Evolutionary conservation across 2,888 invertebrate species (phyloP).

Genomic region (Rhimphoctona megacephalus): DNA sequence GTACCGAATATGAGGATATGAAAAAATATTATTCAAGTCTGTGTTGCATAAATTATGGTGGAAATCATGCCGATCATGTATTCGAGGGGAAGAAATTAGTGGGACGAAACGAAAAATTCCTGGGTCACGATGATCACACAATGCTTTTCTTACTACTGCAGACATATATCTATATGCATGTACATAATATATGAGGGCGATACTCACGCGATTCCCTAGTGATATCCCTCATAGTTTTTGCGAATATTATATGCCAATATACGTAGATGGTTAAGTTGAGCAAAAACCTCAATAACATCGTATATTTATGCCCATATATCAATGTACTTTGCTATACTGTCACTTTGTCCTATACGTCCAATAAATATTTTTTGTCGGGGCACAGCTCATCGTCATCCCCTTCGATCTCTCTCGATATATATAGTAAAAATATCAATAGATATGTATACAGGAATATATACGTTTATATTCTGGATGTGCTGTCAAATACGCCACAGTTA

Average conservation of each 20-base stretch:
- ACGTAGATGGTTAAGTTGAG: background rate
- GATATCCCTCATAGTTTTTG: slow-evolving; percentile 34
- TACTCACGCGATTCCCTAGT: slow-evolving; percentile 27
- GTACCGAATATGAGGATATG: background rate
- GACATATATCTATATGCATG: background rate
- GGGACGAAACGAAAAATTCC: background rate
- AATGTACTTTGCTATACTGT: slow-evolving; percentile 6
- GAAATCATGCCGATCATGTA: background rate
- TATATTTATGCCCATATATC: slow-evolving; percentile 12
- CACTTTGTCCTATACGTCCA: slow-evolving; percentile 4
- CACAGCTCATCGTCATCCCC: slow-evolving; percentile 10
- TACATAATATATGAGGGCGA: background rate
- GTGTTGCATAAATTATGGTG: background rate
- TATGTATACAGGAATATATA: too few relatives aligned
- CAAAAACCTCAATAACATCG: slow-evolving; percentile 9
- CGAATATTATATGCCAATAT: background rate
- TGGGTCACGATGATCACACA: slow-evolving; percentile 19
- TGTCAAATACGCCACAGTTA: background rate
- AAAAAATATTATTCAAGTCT: background rate
- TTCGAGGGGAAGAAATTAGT: slow-evolving; percentile 2
- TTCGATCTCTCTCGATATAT: slow-evolving; percentile 2
- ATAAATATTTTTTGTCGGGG: slow-evolving; percentile 53
- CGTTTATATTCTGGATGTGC: background rate
- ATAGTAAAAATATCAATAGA: background rate
- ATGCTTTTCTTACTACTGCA: slow-evolving; percentile 4